These are phyloP conservation scores for Pasiphila rectangulata DNA, from an alignment of 2,888 invertebrate species.

Conservation along the genomic window DNA sequence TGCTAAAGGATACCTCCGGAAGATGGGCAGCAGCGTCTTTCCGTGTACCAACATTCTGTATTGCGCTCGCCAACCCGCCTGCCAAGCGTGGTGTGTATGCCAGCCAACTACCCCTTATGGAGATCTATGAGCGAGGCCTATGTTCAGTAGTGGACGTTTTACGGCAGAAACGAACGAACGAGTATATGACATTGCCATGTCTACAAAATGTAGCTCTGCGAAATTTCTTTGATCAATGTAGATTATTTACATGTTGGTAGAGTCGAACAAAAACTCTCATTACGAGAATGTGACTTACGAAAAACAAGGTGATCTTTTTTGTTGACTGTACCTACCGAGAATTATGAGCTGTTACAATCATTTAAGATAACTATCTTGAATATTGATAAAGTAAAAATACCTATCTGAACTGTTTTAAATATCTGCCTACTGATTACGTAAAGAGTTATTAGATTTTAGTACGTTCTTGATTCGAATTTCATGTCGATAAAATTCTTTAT, in stretches of 20 bases:
- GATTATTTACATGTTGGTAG: constrained; percentile 44
- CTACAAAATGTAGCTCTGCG: constrained; percentile 17
- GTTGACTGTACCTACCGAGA: constrained; percentile 55
- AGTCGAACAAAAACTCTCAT: constrained; percentile 48
- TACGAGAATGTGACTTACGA: constrained; percentile 29
- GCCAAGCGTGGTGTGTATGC: too few relatives aligned
- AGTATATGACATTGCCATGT: constrained; percentile 3
- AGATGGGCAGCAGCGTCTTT: too few relatives aligned
- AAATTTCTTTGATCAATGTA: constrained; percentile 38
- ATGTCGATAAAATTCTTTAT: too few relatives aligned
- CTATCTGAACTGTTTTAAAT: constrained; percentile 11
- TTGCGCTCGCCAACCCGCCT: too few relatives aligned
- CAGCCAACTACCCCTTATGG: too few relatives aligned
- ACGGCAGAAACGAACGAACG: too few relatives aligned
- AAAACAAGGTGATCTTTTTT: constrained; percentile 47
- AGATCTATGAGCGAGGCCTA: too few relatives aligned
- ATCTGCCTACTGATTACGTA: neutral
- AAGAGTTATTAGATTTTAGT: neutral
- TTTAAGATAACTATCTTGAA: constrained; percentile 68
- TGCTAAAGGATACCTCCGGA: too few relatives aligned
- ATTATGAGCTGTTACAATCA: constrained; percentile 70
- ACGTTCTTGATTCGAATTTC: neutral
- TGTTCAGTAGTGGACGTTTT: too few relatives aligned
- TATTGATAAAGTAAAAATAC: constrained; percentile 56
- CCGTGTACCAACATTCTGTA: too few relatives aligned